These are phyloP conservation scores for Peromyscus leucopus DNA, from an alignment of 2,113 vertebrate species.

Conservation along the genomic window DNA sequence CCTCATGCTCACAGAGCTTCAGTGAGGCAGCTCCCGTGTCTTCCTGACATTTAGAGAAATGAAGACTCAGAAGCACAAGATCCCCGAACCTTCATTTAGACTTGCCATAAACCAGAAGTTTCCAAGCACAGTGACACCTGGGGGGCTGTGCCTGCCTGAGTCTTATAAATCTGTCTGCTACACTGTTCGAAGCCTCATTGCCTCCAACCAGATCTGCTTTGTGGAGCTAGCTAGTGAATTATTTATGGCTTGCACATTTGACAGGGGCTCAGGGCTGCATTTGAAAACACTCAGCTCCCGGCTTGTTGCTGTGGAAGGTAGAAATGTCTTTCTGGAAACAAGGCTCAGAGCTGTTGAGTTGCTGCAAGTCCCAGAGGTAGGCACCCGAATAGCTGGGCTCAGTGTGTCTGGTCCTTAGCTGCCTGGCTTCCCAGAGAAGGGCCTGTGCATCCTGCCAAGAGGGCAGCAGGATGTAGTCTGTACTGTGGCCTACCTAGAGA, in stretches of 20 bases:
- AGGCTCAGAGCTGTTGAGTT: background rate
- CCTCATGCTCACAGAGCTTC: slow-evolving; percentile 46
- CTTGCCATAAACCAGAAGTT: slow-evolving; percentile 66
- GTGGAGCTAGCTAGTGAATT: slow-evolving; percentile 70
- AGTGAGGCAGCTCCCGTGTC: background rate
- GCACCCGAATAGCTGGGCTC: background rate
- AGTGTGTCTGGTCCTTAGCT: background rate
- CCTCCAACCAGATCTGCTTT: slow-evolving; percentile 46
- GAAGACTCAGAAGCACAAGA: slow-evolving; percentile 46
- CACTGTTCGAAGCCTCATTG: slow-evolving; percentile 53
- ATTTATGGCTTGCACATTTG: slow-evolving; percentile 71
- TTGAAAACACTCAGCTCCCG: slow-evolving; percentile 27
- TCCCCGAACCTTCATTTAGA: slow-evolving; percentile 57
- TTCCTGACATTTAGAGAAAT: slow-evolving; percentile 41
- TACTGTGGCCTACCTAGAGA: background rate
- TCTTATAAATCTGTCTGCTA: slow-evolving; percentile 36
- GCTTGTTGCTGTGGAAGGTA: slow-evolving; percentile 34
- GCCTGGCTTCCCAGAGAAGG: background rate
- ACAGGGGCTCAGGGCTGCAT: slow-evolving; percentile 39
- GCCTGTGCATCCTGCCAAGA: background rate
- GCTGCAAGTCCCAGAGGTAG: background rate
- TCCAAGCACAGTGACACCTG: slow-evolving; percentile 15
- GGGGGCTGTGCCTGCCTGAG: background rate
- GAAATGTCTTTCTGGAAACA: slow-evolving; percentile 17
- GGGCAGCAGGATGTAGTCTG: background rate